phyloP scores from a whole-genome alignment of 2,113 vertebrate genomes.

The Sciurus niger region DNA sequence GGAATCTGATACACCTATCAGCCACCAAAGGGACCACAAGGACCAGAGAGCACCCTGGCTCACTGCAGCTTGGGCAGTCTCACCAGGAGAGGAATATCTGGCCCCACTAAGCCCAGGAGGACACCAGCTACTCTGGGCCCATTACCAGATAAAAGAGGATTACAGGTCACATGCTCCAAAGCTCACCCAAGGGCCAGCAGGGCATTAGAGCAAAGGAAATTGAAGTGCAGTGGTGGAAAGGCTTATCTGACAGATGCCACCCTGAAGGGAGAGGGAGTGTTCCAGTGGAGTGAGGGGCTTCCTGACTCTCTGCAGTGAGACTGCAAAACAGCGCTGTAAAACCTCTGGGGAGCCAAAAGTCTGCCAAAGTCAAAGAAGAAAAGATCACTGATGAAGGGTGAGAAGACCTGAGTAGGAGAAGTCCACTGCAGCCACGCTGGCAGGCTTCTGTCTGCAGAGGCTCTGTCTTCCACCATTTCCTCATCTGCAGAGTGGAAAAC shows the following conservation, averaged over 20 bases:
- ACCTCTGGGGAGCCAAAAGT: background rate
- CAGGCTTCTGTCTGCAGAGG: no score
- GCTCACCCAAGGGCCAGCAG: background rate
- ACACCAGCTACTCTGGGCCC: background rate
- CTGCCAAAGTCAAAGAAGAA: background rate
- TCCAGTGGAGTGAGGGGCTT: background rate
- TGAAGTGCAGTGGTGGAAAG: background rate
- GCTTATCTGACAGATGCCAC: background rate
- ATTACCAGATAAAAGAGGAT: background rate
- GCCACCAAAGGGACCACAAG: background rate
- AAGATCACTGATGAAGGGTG: background rate
- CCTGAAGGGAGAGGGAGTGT: background rate
- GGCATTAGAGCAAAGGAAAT: background rate
- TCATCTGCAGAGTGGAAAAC: constrained; percentile 36
- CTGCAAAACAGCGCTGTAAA: background rate
- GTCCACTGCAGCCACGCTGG: no score
- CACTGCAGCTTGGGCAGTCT: background rate
- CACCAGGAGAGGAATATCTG: background rate
- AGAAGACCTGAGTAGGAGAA: background rate
- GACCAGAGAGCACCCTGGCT: background rate
- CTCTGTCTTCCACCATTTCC: constrained; percentile 36
- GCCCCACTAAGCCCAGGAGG: background rate
- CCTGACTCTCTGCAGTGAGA: background rate
- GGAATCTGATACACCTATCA: background rate
- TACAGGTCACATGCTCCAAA: no score